A percentile compares a stretch with the other conserved stretches of the same genome.
phyloP scores from a whole-genome alignment of 2,113 vertebrate species.

The Tricholaema leucomelas region DNA sequence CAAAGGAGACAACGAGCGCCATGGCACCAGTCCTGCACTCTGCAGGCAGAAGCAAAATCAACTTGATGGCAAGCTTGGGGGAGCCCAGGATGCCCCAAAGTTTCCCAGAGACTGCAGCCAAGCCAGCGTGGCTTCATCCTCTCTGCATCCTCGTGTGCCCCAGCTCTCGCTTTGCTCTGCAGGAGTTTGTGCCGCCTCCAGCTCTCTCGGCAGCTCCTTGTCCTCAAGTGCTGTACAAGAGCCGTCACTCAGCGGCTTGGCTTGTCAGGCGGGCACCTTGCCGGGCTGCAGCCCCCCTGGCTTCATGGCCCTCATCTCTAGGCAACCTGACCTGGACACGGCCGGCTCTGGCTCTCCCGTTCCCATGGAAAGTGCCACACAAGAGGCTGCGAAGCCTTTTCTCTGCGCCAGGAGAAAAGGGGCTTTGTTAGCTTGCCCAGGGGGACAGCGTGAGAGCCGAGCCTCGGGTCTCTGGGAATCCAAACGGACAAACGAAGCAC shows the following conservation, averaged over 20 bases:
- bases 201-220: constrained; percentile 51
- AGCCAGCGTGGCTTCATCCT: accelerated
- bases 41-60: accelerated
- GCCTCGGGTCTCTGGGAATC: constrained; percentile 83
- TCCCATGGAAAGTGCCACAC: constrained; percentile 90
- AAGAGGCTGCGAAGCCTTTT: constrained; percentile 86
- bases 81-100: background rate
- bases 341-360: constrained; percentile 74
- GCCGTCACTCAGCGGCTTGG: constrained; percentile 69
- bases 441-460: constrained; percentile 88
- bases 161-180: background rate
- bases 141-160: background rate
- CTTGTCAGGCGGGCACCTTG: constrained; percentile 52
- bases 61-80: background rate
- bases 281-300: constrained; percentile 46
- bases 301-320: constrained; percentile 78
- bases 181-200: background rate
- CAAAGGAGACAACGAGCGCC: background rate
- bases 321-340: constrained; percentile 85
- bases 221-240: constrained; percentile 64
- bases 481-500: constrained; percentile 79
- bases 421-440: constrained; percentile 95
- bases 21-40: background rate
- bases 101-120: background rate
- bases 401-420: constrained; percentile 88